Evolutionary conservation across 2,797 vertebrate species (phyloP), one percentile per base, ranked within the genome.

Genomic region (Darevskia nairensis): DNA sequence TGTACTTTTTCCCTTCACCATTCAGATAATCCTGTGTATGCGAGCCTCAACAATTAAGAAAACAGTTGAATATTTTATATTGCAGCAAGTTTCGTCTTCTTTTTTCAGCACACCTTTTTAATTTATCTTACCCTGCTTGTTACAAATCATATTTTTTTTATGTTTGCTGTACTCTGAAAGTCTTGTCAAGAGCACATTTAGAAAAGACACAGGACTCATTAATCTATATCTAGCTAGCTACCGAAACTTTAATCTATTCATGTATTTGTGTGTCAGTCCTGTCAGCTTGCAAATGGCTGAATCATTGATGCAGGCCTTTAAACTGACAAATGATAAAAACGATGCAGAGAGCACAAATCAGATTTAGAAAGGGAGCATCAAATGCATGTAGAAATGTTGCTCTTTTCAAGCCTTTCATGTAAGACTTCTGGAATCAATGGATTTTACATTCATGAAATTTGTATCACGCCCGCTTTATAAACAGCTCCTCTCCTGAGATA

Each of bases 361-460:
- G 71, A 92, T 94, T 94, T 95, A 86, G 32, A 93, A 89, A 19
- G 90, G 55, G 41, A 82, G 6, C 69, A 89, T 88, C 88, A 92
- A 88, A 78, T 79, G 21, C 13, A 72, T 19, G n/a, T 88, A 46
- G 68, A 92, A 94, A 90, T 92, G 59, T 88, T 95, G 92, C 17
- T 81, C 4, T 92, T 94, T 89, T 88, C 7, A 86, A 90, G 27
- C 32, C 41, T 89, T 93, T 90, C 55, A 59, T 88, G 90, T 92
- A 89, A 86, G 32, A 15, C 66, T 90, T 86, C 82, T 87, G 88
- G 35, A 89, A 91, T 94, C 89, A 90, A 89, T 93, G 78, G 32
- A 84, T 94, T 95, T 95, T 90, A 89, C 61, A 86, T 82, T 94
- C 84, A 91, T 87, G 50, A 95, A 86, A 90, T 92, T 89, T 94